These are phyloP conservation scores for Ectropis crepuscularia DNA, from an alignment of 2,888 invertebrate genomes.

Conservation along the genomic window DNA sequence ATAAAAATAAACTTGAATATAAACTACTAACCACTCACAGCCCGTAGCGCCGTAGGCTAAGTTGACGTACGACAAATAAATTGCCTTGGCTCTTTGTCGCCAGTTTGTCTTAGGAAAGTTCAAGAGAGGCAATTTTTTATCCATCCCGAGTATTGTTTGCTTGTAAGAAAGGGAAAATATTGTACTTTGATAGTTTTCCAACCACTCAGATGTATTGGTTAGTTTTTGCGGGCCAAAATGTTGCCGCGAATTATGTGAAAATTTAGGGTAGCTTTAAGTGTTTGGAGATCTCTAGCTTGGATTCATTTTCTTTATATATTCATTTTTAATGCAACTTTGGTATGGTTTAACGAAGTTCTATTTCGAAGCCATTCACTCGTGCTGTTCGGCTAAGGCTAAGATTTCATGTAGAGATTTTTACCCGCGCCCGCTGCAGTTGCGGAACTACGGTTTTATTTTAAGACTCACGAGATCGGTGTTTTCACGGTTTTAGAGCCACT, in stretches of 20 bases:
- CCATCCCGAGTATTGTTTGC: constrained; percentile 55
- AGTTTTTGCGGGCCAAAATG: constrained; percentile 29
- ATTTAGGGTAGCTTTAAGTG: constrained; percentile 5
- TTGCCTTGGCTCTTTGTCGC: constrained; percentile 58
- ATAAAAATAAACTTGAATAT: constrained; percentile 15
- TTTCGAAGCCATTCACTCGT: too few species aligned
- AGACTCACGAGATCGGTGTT: too few species aligned
- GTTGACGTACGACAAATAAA: constrained; percentile 68
- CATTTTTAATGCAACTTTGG: too few species aligned
- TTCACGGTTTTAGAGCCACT: too few species aligned
- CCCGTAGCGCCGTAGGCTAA: constrained; percentile 47
- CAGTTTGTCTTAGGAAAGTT: constrained; percentile 53
- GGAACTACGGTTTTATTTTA: too few species aligned
- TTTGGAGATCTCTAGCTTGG: not conserved
- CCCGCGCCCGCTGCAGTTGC: too few species aligned
- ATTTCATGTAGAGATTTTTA: too few species aligned
- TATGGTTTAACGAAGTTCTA: too few species aligned
- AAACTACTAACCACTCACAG: constrained; percentile 17
- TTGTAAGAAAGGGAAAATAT: constrained; percentile 52
- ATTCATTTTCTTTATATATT: too few species aligned
- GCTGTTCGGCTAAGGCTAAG: too few species aligned
- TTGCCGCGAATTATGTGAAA: constrained; percentile 7
- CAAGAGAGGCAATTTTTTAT: constrained; percentile 50
- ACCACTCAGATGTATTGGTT: constrained; percentile 55
- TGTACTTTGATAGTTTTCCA: constrained; percentile 57